A percentile compares a stretch with the other conserved stretches of the same genome.
Conservation (phyloP, 1,140 invertebrate genomes). For the Babylonia areolata region DNA sequence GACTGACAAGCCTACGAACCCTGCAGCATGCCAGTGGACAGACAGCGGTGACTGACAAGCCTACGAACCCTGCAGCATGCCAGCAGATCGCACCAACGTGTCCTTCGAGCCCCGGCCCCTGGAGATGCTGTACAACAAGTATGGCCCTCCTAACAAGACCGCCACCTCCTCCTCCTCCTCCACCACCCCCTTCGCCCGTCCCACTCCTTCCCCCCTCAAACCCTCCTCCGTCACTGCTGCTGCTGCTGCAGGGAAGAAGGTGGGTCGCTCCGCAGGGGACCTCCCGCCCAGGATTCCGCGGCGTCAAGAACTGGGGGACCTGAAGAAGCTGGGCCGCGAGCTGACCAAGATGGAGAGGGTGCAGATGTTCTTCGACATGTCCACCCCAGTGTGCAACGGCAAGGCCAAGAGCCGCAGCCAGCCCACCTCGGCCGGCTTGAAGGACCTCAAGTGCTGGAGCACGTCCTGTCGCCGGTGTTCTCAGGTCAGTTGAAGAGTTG, state of each 20-base stretch:
- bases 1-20: too few relatives aligned
- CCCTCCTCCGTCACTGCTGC: not conserved
- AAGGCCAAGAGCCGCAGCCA: conserved; percentile 14
- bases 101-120: conserved; percentile 18
- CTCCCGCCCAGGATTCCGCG: not conserved
- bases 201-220: not conserved
- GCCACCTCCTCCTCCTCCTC: not conserved
- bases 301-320: conserved; percentile 12
- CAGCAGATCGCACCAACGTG: conserved; percentile 23
- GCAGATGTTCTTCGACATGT: conserved; percentile 25
- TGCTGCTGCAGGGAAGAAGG: not conserved
- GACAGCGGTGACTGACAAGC: too few relatives aligned
- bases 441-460: not conserved
- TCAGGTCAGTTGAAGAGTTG: not conserved
- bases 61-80: not conserved
- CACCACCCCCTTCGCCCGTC: not conserved
- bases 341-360: conserved; percentile 30
- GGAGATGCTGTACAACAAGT: conserved; percentile 22
- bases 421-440: not conserved
- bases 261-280: not conserved
- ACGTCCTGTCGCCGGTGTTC: not conserved
- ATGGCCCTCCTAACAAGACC: not conserved
- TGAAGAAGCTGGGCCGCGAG: conserved; percentile 22
- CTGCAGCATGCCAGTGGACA: not conserved
- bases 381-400: not conserved